A percentile compares a stretch with the other conserved stretches of the same genome.
phyloP scores from a whole-genome alignment of 1,140 invertebrate species.

The Drosophila asahinai region DNA sequence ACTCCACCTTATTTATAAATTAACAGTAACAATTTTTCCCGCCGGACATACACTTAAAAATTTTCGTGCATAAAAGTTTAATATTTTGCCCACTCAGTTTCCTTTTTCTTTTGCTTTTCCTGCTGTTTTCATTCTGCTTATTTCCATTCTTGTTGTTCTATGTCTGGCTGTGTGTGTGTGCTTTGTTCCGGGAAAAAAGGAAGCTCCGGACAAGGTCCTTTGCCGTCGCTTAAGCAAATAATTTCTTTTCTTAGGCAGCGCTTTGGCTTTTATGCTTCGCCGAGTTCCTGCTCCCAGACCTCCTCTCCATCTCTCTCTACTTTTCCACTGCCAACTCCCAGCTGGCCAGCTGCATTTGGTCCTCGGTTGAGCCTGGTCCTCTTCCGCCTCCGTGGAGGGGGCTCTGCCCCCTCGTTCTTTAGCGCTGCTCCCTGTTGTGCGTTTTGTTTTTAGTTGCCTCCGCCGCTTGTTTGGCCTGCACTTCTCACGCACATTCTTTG shows the following conservation, averaged over 20 bases:
- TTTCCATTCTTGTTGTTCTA: constrained; percentile 46
- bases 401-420: constrained; percentile 7
- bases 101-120: constrained; percentile 17
- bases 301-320: background rate
- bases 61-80: constrained; percentile 73
- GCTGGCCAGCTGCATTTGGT: constrained; percentile 45
- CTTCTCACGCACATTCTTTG: constrained; percentile 70
- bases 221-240: constrained; percentile 78
- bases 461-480: constrained; percentile 69
- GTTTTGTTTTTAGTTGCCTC: constrained; percentile 64
- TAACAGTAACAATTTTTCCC: constrained; percentile 80
- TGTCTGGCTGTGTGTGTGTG: constrained; percentile 21
- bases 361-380: constrained; percentile 14
- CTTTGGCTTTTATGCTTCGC: constrained; percentile 67
- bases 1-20: constrained; percentile 78
- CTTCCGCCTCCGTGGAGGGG: background rate
- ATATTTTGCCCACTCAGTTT: constrained; percentile 49
- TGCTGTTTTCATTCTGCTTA: constrained; percentile 32
- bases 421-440: constrained; percentile 61
- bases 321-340: constrained; percentile 11
- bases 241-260: constrained; percentile 74
- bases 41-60: constrained; percentile 76
- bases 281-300: constrained; percentile 19
- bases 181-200: constrained; percentile 49
- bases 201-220: constrained; percentile 66